Conservation (phyloP, 2,888 invertebrate species). For the Campaea margaritaria region DNA sequence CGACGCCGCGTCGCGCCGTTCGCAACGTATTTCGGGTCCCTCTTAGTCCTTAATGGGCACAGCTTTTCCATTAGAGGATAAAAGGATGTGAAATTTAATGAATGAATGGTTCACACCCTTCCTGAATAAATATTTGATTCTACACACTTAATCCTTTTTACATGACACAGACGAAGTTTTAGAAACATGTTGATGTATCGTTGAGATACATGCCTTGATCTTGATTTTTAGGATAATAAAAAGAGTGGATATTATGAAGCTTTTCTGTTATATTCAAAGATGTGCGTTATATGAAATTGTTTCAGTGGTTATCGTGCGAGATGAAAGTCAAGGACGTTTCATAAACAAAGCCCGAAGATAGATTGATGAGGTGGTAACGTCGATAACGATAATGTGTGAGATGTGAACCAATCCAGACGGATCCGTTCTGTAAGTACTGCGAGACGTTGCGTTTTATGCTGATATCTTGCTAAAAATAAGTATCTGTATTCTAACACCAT, state of each 20-base stretch:
- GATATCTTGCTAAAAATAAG: slow-evolving; percentile 22
- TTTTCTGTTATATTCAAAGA: slow-evolving; percentile 25
- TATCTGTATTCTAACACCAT: slow-evolving; percentile 23
- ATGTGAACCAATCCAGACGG: slow-evolving; percentile 51
- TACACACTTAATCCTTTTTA: slow-evolving; percentile 3
- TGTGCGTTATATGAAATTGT: slow-evolving; percentile 38
- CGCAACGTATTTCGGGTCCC: slow-evolving; percentile 35
- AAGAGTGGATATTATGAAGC: slow-evolving; percentile 14
- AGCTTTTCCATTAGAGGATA: slow-evolving; percentile 51
- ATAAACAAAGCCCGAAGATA: slow-evolving; percentile 49
- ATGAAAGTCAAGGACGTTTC: slow-evolving; percentile 49
- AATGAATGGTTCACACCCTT: slow-evolving; percentile 45
- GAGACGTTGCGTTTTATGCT: slow-evolving; percentile 9
- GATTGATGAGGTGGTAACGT: slow-evolving; percentile 54
- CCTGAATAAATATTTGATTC: slow-evolving; percentile 41
- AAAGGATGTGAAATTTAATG: slow-evolving; percentile 44
- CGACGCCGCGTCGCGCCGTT: slow-evolving; percentile 24
- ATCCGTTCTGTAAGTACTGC: slow-evolving; percentile 7
- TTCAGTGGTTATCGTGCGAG: slow-evolving; percentile 35
- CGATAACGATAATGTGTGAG: slow-evolving; percentile 48
- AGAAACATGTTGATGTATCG: neutral
- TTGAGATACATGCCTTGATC: slow-evolving; percentile 8
- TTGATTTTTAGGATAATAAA: slow-evolving; percentile 22
- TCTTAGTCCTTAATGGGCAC: slow-evolving; percentile 45
- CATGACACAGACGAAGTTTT: slow-evolving; percentile 7